Evolutionary conservation across 2,888 invertebrate genomes (phyloP).

Genomic region (Netelia virgata): DNA sequence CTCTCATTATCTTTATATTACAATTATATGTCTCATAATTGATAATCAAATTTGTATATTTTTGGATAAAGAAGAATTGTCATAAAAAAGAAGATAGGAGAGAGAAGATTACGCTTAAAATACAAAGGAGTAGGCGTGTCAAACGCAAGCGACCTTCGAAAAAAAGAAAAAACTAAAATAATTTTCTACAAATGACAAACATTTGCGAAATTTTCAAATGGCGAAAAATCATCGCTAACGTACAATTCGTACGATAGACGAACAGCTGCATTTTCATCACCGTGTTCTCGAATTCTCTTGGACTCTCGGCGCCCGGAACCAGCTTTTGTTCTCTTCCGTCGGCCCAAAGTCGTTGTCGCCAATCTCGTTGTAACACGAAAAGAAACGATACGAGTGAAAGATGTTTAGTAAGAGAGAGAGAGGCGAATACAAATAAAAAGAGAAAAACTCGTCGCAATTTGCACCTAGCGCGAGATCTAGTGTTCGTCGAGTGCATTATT

Average conservation of each 20-base stretch:
- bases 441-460: constrained; percentile 75
- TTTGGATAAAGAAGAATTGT: no score
- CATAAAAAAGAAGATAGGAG: neutral
- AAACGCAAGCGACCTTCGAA: no score
- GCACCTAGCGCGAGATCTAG: constrained; percentile 79
- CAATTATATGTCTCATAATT: no score
- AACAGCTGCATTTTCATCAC: constrained; percentile 23
- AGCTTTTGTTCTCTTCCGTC: constrained; percentile 41
- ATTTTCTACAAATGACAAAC: no score
- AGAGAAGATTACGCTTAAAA: neutral
- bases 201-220: no score
- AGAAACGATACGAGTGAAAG: constrained; percentile 4
- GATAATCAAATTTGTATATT: no score
- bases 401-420: constrained; percentile 11
- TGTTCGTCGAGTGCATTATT: constrained; percentile 78
- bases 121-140: neutral
- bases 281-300: neutral
- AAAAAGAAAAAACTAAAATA: no score
- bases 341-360: neutral
- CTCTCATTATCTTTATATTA: neutral
- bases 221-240: no score
- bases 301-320: neutral
- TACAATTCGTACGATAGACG: neutral
- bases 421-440: constrained; percentile 23
- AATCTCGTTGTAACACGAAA: constrained; percentile 20